Conservation (phyloP, 2,797 vertebrate species). For the Eleutherodactylus coqui region DNA sequence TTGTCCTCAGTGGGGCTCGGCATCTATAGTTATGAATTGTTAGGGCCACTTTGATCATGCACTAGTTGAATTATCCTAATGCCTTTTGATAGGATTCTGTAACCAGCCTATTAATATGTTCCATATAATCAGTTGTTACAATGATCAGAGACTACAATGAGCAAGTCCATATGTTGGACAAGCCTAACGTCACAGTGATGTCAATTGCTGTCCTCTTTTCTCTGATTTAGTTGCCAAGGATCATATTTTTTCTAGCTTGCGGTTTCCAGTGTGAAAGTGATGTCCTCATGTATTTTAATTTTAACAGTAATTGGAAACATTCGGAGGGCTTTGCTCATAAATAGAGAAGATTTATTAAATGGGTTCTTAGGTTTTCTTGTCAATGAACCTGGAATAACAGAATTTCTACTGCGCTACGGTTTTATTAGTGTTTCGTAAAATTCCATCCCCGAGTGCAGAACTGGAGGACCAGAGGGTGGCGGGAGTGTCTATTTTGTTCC, state of each 20-base stretch:
- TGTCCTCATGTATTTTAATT: constrained; percentile 14
- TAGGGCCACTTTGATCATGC: neutral
- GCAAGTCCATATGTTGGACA: constrained; percentile 15
- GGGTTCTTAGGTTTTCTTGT: neutral
- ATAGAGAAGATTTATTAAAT: neutral
- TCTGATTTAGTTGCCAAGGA: constrained; percentile 34
- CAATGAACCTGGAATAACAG: neutral
- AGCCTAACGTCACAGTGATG: constrained; percentile 8
- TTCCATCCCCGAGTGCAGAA: too few relatives aligned
- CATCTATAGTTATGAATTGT: neutral
- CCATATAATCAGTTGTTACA: constrained; percentile 1
- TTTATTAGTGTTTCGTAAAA: too few relatives aligned
- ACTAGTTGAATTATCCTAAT: neutral
- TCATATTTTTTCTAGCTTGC: neutral
- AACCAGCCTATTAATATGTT: constrained; percentile 18
- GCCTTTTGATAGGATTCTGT: neutral
- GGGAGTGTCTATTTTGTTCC: too few relatives aligned
- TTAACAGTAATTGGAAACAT: constrained; percentile 4
- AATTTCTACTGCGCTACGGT: neutral
- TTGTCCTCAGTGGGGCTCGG: neutral
- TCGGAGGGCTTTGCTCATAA: neutral
- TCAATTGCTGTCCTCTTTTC: neutral
- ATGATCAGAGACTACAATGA: neutral
- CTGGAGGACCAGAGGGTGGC: too few relatives aligned
- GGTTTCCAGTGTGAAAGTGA: constrained; percentile 30